Evolutionary conservation across 2,888 invertebrate species (phyloP), one percentile per base, ranked within the genome.

Genomic region (Atherix ibis): DNA sequence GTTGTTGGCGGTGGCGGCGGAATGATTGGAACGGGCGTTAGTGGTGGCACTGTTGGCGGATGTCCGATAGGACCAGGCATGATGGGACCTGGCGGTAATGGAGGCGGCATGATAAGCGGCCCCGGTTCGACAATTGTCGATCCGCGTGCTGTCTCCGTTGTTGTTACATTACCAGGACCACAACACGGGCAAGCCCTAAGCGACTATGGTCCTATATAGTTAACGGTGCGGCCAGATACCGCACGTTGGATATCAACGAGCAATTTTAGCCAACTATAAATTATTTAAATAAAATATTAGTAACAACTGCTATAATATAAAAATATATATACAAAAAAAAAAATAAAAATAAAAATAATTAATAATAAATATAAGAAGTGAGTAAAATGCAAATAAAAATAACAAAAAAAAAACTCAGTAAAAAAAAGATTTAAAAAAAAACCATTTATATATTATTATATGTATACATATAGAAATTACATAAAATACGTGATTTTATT

Each of bases 131-230:
- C 31, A 16, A 53, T 59, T 25, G 52, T 60, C 26, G 62, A 62
- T 43, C 56, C 63, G 8, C 52, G 62, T 27, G 62, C 62, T 31
- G 62, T 62, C 29, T 59, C 62, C 22, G 62, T 62, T 39, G 62
- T 62, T 36, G 62, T 62, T 12, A 59, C 63, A 27, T 44, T 62
- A 43, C 61, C 63, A 35, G 59, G 59, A 24, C 55, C 58, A 32
- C 62, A 61, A 48, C 62, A 59, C 48, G 61, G 62, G 35, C 61
- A 61, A 44, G 62, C 62, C 34, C 48, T 62, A 43, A 62, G 62
- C 46, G 62, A 62, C 45, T 62, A 62, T 44, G 62, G 62, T 54
- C 62, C 62, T 53, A 62, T 62, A 62, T 62, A 62, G 63, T 62
- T 61, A 54, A 62, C 56, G 55, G 62, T 61, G 53, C 58, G 60